These are phyloP conservation scores for Aphaenogaster rudis DNA, from an alignment of 1,140 invertebrate species.

Conservation along the genomic window DNA sequence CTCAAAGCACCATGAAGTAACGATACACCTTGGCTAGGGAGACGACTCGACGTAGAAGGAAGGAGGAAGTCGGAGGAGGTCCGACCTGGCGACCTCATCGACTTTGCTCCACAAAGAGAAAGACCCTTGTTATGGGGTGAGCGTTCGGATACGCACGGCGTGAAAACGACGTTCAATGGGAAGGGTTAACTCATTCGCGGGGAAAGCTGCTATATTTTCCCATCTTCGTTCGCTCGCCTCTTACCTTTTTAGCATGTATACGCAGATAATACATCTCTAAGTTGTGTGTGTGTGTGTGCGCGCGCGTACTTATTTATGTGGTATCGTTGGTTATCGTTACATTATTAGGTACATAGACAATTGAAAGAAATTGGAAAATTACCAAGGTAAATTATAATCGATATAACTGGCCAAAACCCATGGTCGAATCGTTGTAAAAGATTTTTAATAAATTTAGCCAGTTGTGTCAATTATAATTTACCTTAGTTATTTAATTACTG, in stretches of 20 bases:
- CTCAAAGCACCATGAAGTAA: conserved; percentile 84
- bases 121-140: conserved; percentile 65
- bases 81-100: conserved; percentile 77
- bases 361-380: neutral
- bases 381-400: neutral
- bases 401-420: too few relatives aligned
- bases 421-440: too few relatives aligned
- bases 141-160: conserved; percentile 56
- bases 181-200: conserved; percentile 51
- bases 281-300: neutral
- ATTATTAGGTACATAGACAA: neutral
- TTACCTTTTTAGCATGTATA: neutral
- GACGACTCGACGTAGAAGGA: conserved; percentile 72
- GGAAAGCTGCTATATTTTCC: conserved; percentile 42
- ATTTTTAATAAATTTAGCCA: too few relatives aligned
- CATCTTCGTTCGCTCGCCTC: conserved; percentile 6
- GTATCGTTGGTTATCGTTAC: neutral
- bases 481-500: too few relatives aligned
- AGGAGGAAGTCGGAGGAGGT: conserved; percentile 73
- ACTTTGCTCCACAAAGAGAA: conserved; percentile 80
- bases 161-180: conserved; percentile 55
- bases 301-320: neutral
- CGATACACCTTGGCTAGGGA: conserved; percentile 83
- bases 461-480: too few relatives aligned
- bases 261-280: neutral